These are phyloP conservation scores for Alectoris magna DNA, from an alignment of 2,797 vertebrate species.

Conservation along the genomic window DNA sequence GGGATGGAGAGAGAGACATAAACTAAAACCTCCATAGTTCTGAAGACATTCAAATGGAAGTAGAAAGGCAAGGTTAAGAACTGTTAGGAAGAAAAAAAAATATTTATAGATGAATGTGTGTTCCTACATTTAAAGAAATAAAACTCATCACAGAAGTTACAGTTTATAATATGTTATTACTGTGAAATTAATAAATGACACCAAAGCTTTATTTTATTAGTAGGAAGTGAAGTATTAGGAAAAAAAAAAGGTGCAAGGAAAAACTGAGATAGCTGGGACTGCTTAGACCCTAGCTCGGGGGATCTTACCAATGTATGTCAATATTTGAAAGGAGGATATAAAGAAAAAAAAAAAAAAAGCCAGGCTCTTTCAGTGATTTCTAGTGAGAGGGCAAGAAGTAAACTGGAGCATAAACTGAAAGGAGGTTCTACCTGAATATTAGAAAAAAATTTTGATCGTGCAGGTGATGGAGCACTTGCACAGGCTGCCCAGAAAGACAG, in stretches of 20 bases:
- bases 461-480: too few relatives aligned
- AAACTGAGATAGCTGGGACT: background rate
- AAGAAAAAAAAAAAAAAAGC: background rate
- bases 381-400: background rate
- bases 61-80: background rate
- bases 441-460: background rate
- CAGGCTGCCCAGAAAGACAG: background rate
- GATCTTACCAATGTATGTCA: background rate
- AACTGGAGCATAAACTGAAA: background rate
- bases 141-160: background rate
- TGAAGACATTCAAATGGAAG: background rate
- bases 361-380: background rate
- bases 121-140: background rate
- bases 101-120: background rate
- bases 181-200: background rate
- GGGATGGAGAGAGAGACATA: background rate
- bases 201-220: background rate
- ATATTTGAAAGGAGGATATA: background rate
- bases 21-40: background rate
- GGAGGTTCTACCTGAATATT: background rate
- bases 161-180: background rate
- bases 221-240: background rate
- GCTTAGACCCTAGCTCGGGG: background rate
- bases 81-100: background rate
- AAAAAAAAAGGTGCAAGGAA: background rate